A percentile compares a stretch with the other conserved stretches of the same genome.
phyloP scores from a whole-genome alignment of 1,140 invertebrate genomes.

The Saccostrea echinata region DNA sequence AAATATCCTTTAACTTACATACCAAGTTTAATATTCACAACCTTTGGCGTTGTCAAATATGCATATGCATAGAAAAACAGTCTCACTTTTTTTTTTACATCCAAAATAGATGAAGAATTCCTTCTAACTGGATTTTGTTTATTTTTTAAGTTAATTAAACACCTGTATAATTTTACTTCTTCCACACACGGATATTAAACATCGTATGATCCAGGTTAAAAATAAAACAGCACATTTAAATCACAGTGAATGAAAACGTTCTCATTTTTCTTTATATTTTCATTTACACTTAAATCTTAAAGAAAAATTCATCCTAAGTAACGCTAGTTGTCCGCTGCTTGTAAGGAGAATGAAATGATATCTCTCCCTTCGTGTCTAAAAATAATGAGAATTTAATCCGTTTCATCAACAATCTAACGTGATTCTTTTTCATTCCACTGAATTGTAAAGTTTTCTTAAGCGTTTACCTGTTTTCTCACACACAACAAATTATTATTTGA shows the following conservation, averaged over 20 bases:
- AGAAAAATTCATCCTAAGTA: not conserved
- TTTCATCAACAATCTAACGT: constrained; percentile 26
- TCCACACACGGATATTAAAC: not conserved
- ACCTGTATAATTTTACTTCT: constrained; percentile 6
- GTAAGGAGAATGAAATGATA: not conserved
- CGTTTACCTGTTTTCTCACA: constrained; percentile 36
- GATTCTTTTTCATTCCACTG: constrained; percentile 27
- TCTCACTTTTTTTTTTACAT: not conserved
- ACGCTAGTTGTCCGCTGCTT: not conserved
- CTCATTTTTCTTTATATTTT: not conserved
- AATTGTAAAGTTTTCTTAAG: constrained; percentile 37
- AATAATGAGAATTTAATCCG: constrained; percentile 37
- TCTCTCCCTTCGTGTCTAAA: not conserved
- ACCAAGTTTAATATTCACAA: not conserved
- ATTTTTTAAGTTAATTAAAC: constrained; percentile 15
- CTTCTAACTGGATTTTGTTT: not conserved
- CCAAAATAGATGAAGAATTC: constrained; percentile 1
- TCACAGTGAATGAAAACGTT: constrained; percentile 38
- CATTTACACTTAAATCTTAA: not conserved
- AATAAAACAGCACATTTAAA: constrained; percentile 32
- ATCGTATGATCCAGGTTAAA: constrained; percentile 10
- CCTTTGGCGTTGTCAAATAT: constrained; percentile 4
- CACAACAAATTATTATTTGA: constrained; percentile 38
- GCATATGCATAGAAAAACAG: not conserved
- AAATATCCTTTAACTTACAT: constrained; percentile 29